Conservation (phyloP, 2,888 invertebrate species). For the Archips xylosteana region DNA sequence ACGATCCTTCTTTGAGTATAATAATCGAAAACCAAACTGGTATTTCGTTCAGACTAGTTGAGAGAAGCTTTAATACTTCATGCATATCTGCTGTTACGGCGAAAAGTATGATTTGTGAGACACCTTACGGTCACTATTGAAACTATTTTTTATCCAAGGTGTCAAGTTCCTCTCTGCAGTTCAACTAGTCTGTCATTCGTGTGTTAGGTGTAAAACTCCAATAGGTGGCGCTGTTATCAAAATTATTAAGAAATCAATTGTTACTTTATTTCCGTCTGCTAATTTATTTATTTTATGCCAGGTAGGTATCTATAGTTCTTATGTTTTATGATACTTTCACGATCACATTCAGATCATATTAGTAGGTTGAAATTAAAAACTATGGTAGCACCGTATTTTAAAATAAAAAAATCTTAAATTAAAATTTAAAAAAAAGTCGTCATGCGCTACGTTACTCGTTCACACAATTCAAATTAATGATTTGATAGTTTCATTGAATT, state of each 20-base stretch:
- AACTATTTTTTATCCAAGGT: background rate
- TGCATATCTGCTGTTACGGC: background rate
- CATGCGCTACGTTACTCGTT: background rate
- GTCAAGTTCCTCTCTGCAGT: background rate
- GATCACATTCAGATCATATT: no score
- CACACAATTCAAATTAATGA: background rate
- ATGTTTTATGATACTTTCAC: no score
- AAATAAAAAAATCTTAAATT: no score
- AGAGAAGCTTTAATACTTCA: no score
- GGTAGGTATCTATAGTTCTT: no score
- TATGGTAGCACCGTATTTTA: no score
- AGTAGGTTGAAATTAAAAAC: no score
- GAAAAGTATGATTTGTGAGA: background rate
- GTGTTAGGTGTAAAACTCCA: background rate
- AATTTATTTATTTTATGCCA: background rate
- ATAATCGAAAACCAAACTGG: no score
- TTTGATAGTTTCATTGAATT: slow-evolving; percentile 46
- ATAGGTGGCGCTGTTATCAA: slow-evolving; percentile 15
- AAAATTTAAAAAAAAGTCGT: no score
- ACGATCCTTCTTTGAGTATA: no score
- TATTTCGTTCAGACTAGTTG: no score
- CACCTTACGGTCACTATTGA: background rate
- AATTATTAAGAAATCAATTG: background rate
- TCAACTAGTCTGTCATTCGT: background rate
- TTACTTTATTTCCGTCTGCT: background rate